Evolutionary conservation across 2,797 vertebrate genomes (phyloP), one percentile per base, ranked within the genome.

Genomic region (Molossus molossus): DNA sequence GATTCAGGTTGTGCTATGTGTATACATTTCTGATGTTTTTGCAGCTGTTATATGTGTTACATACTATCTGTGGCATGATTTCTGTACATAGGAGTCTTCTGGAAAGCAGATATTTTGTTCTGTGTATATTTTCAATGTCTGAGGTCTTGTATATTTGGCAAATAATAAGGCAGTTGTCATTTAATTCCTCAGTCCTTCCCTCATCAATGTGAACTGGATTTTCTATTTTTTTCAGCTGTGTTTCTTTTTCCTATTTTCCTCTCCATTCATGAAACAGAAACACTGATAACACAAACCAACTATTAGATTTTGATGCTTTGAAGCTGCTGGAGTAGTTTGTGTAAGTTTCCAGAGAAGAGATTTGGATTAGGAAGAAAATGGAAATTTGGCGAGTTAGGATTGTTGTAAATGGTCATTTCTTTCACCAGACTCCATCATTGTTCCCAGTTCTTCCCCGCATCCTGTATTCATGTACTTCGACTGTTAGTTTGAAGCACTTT

Each of bases 161-260:
- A 23, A 15, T 50, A 50, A n/a, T 45, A 50, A 87, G 62, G 20
- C 73, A 45, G 10, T 76, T 88, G 12, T 18, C 33, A 55, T 75
- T 92, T 80, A 81, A 60, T 88, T 86, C 17, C 25, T 72, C 3
- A 93, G 9, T 50, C 9, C 5, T 73, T 3, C 23, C 6, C 37
- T n/a, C 18, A 20, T 96, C 21, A 11, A 0, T 60, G 37, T 15
- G 25, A 33, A 53, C 67, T 69, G 77, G 55, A 85, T 37, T 75
- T 67, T 91, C 29, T 60, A 65, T 85, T 90, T 73, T 79, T 92
- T 87, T 81, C 58, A 81, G 1, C 53, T 81, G 14, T 72, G 75
- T 20, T 33, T 20, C 58, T 87, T 84, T 82, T 82, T 90, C 29
- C 9, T 53, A 0, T 87, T 83, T 6, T 81, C 8, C 65, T 7